These are phyloP conservation scores for Steinernema carpocapsae DNA, from an alignment of 2,888 invertebrate species.

Conservation along the genomic window DNA sequence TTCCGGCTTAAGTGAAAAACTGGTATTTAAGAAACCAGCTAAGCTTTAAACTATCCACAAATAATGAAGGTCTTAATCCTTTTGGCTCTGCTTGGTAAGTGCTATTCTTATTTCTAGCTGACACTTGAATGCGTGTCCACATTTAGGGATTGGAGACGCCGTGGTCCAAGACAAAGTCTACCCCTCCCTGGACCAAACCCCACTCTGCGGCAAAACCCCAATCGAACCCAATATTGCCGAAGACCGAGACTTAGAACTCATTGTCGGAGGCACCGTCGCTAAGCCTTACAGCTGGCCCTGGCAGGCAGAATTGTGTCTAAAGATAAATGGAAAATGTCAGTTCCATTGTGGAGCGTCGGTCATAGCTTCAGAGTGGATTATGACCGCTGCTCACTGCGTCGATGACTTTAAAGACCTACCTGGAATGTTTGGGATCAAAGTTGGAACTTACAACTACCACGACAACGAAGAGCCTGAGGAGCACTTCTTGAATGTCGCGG, in stretches of 20 bases:
- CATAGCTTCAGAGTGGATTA: slow-evolving; percentile 37
- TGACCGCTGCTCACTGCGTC: slow-evolving; percentile 45
- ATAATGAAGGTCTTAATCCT: not conserved
- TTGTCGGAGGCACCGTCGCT: slow-evolving; percentile 41
- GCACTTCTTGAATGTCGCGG: slow-evolving; percentile 39
- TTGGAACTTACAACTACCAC: slow-evolving; percentile 44
- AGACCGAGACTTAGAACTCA: slow-evolving; percentile 36
- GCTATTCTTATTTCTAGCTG: not conserved
- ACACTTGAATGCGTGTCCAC: no score
- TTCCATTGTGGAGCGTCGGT: slow-evolving; percentile 38
- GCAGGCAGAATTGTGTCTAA: slow-evolving; percentile 39
- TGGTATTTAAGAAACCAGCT: no score
- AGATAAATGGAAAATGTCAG: slow-evolving; percentile 26
- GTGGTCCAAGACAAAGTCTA: no score
- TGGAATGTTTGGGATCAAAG: slow-evolving; percentile 44
- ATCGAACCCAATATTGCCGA: not conserved
- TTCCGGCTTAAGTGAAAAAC: no score
- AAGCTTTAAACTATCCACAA: no score
- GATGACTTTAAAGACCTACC: slow-evolving; percentile 42
- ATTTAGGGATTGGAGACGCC: no score
- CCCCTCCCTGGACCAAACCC: no score
- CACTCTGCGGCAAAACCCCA: not conserved
- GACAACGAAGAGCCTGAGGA: slow-evolving; percentile 38
- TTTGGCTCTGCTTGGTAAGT: not conserved
- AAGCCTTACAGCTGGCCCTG: slow-evolving; percentile 43